Evolutionary conservation across 2,113 vertebrate species (phyloP).

Genomic region (Trichechus manatus): DNA sequence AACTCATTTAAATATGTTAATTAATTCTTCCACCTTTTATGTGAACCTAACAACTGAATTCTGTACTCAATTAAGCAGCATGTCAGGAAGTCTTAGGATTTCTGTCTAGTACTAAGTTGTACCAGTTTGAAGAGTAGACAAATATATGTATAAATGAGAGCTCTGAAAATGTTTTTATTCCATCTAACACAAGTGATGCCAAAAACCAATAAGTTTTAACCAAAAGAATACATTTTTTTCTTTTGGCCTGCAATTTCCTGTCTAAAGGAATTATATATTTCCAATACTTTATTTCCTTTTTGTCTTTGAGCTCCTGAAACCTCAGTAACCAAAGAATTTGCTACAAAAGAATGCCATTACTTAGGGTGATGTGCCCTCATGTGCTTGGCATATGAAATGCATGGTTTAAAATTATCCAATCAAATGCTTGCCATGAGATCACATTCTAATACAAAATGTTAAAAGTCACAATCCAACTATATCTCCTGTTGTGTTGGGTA

Average conservation of each 20-base stretch:
- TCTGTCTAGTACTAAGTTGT: conserved; percentile 4
- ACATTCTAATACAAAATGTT: not conserved
- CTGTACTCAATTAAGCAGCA: not conserved
- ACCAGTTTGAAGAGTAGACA: not conserved
- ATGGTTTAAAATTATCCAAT: not conserved
- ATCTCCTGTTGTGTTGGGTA: not conserved
- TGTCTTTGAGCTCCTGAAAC: not conserved
- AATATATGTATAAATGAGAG: not conserved
- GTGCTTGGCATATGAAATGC: conserved; percentile 57
- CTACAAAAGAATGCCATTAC: not conserved
- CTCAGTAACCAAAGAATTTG: not conserved
- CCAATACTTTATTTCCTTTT: conserved; percentile 11
- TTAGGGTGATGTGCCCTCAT: conserved; percentile 48
- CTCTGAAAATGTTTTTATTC: conserved; percentile 1
- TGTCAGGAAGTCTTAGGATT: conserved; percentile 23
- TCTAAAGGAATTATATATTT: conserved; percentile 27
- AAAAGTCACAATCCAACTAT: not conserved
- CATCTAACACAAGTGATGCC: not conserved
- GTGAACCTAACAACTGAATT: not conserved
- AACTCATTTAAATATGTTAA: conserved; percentile 43
- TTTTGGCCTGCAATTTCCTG: conserved; percentile 6
- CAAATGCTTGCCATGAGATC: not conserved
- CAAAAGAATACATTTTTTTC: not conserved
- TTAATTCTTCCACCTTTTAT: conserved; percentile 13
- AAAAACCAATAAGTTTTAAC: not conserved